Conservation (phyloP, 2,113 vertebrate species). For the Zootoca vivipara region DNA sequence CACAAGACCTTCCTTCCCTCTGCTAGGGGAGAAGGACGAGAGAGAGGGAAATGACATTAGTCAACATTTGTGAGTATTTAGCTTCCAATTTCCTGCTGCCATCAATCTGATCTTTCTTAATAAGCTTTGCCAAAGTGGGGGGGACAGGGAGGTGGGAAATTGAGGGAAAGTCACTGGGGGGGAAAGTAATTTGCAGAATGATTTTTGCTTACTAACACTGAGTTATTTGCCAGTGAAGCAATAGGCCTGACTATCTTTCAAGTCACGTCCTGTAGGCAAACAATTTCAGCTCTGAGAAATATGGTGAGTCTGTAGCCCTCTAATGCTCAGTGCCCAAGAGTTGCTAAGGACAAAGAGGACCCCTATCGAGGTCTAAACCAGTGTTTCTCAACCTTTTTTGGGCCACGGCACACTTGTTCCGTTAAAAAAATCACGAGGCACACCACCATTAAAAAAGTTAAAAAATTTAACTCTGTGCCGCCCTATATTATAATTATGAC, state of each 20-base stretch:
- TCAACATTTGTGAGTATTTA: slow-evolving; percentile 54
- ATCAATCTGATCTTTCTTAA: slow-evolving; percentile 58
- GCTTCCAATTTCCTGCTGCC: slow-evolving; percentile 52
- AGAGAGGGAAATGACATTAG: slow-evolving; percentile 26
- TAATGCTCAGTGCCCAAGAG: not conserved
- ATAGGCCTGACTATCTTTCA: slow-evolving; percentile 44
- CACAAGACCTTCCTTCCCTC: not conserved
- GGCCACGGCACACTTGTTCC: no score
- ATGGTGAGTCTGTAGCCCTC: slow-evolving; percentile 29
- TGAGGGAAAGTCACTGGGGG: not conserved
- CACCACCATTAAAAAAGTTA: no score
- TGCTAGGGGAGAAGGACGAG: not conserved
- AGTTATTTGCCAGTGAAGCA: slow-evolving; percentile 57
- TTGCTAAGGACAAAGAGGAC: slow-evolving; percentile 31
- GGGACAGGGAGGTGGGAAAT: not conserved
- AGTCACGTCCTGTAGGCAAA: slow-evolving; percentile 48
- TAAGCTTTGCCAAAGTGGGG: slow-evolving; percentile 27
- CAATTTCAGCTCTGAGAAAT: slow-evolving; percentile 55
- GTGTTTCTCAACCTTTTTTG: no score
- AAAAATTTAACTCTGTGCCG: no score
- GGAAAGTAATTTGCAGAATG: slow-evolving; percentile 52
- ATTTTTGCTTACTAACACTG: slow-evolving; percentile 60
- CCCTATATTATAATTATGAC: no score
- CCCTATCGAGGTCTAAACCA: slow-evolving; percentile 32
- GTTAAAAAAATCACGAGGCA: no score